phyloP scores from a whole-genome alignment of 2,888 invertebrate genomes.

The Oligia latruncula region DNA sequence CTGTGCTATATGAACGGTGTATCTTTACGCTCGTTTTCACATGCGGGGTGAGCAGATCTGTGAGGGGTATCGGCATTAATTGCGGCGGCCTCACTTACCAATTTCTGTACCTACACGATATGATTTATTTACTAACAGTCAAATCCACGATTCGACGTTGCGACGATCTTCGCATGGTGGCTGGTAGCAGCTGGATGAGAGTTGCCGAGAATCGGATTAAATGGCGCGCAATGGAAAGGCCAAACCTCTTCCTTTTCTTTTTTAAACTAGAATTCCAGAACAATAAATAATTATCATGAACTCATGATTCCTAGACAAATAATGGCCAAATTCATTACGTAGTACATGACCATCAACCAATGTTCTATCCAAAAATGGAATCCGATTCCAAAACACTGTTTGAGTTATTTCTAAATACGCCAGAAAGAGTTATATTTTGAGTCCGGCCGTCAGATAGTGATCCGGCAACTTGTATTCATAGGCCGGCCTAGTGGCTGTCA shows the following conservation, averaged over 20 bases:
- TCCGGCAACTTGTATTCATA: constrained; percentile 81
- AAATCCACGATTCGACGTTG: background rate
- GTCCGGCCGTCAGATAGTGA: constrained; percentile 70
- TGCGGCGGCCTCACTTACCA: constrained; percentile 10
- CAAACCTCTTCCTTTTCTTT: background rate
- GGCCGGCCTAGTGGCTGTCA: constrained; percentile 74
- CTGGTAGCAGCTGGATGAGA: no score
- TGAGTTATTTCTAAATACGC: constrained; percentile 26
- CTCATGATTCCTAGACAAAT: background rate
- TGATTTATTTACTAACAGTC: constrained; percentile 9
- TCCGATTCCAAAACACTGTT: background rate
- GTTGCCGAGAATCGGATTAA: no score
- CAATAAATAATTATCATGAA: background rate
- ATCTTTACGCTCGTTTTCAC: constrained; percentile 60
- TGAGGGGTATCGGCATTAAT: constrained; percentile 47
- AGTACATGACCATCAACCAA: background rate
- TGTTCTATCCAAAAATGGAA: background rate
- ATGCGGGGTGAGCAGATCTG: constrained; percentile 49
- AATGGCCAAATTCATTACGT: background rate
- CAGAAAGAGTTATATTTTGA: constrained; percentile 56
- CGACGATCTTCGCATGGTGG: no score
- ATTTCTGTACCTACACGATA: constrained; percentile 2
- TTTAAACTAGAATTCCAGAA: background rate
- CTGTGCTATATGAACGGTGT: constrained; percentile 55
- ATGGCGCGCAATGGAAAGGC: no score